Percentiles rank a stretch among this genome's conserved stretches.
Evolutionary conservation across 1,140 invertebrate species (phyloP).

Genomic region (Drosophila tropicalis): DNA sequence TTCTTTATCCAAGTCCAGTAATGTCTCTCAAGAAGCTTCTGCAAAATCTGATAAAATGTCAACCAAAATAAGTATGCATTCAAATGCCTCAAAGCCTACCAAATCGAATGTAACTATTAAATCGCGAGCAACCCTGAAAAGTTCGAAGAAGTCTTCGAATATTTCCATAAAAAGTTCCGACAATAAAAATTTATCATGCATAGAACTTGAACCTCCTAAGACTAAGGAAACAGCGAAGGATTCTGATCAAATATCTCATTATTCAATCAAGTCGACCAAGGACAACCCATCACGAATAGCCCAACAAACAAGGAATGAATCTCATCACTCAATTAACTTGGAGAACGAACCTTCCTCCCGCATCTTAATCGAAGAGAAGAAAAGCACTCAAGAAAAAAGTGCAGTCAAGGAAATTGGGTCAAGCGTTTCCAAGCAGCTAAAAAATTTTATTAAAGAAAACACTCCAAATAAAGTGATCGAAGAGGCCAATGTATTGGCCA

Average conservation of each 20-base stretch:
- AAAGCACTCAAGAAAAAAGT: neutral
- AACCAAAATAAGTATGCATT: neutral
- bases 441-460: neutral
- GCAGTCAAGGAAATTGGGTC: neutral
- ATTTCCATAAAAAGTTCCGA: neutral
- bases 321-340: neutral
- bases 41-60: neutral
- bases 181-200: neutral
- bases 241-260: neutral
- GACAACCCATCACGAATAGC: neutral
- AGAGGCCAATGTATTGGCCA: conserved; percentile 34
- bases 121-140: neutral
- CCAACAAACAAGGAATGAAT: neutral
- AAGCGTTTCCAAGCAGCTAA: neutral
- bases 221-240: neutral
- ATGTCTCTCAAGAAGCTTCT: neutral
- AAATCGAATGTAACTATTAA: neutral
- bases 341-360: neutral
- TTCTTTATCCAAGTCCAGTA: neutral
- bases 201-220: neutral
- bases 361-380: neutral
- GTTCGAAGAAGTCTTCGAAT: neutral
- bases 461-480: conserved; percentile 11
- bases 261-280: neutral
- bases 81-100: too few relatives aligned